A percentile compares a stretch with the other conserved stretches of the same genome.
These are phyloP conservation scores for Andrena cerasifolii DNA, from an alignment of 1,140 invertebrate genomes.

Conservation along the genomic window DNA sequence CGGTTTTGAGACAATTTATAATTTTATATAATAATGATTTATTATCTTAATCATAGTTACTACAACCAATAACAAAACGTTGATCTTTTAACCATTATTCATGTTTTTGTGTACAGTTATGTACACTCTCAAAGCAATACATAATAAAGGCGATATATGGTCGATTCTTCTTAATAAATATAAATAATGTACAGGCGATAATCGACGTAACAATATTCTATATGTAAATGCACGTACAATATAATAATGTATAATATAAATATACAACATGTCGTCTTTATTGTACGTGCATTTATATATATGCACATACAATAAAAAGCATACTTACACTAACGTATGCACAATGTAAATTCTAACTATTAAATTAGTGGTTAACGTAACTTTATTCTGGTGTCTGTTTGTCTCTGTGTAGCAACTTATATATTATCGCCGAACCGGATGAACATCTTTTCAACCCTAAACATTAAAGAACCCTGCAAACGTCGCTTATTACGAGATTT, in stretches of 20 bases:
- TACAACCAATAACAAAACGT: constrained; percentile 58
- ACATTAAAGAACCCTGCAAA: constrained; percentile 28
- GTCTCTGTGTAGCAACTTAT: not conserved
- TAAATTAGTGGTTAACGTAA: constrained; percentile 41
- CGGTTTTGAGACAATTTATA: constrained; percentile 5
- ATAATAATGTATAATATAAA: constrained; percentile 17
- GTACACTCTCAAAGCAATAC: constrained; percentile 54
- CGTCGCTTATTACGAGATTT: not conserved
- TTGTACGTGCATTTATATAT: constrained; percentile 29
- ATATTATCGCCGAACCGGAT: not conserved
- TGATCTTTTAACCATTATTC: constrained; percentile 33
- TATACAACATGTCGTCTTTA: not conserved
- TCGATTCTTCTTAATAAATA: constrained; percentile 54
- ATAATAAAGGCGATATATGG: constrained; percentile 54
- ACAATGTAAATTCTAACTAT: constrained; percentile 38
- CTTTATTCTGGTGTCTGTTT: not conserved
- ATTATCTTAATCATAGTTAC: constrained; percentile 50
- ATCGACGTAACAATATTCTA: constrained; percentile 45
- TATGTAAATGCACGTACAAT: constrained; percentile 36
- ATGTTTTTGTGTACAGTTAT: constrained; percentile 38
- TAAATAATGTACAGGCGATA: constrained; percentile 53
- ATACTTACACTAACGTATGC: constrained; percentile 34
- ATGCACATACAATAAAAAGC: constrained; percentile 18
- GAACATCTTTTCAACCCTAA: not conserved
- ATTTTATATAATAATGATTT: constrained; percentile 68